Evolutionary conservation across 1,140 invertebrate species (phyloP).

Genomic region (Heliconius hermathena): DNA sequence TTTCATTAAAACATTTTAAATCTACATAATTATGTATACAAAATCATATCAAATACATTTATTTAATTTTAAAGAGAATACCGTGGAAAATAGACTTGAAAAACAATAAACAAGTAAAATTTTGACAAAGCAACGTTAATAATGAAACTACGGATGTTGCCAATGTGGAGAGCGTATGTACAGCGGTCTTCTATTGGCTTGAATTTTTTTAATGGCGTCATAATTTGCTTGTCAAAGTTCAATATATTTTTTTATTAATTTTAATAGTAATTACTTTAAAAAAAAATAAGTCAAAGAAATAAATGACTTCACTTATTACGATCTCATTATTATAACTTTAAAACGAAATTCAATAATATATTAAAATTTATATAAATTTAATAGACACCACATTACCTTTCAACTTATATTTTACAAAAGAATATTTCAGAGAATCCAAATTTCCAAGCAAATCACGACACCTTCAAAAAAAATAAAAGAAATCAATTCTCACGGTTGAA

Average conservation of each 20-base stretch:
- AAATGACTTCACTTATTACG: too few relatives aligned
- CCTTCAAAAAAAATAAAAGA: neutral
- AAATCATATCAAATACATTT: neutral
- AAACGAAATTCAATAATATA: too few relatives aligned
- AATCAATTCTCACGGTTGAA: conserved; percentile 70
- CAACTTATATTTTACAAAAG: too few relatives aligned
- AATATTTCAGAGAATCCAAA: neutral
- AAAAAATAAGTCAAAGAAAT: too few relatives aligned
- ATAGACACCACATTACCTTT: too few relatives aligned
- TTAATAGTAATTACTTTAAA: too few relatives aligned
- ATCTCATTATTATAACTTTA: too few relatives aligned
- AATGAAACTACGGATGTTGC: conserved; percentile 42
- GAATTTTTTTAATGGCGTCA: neutral
- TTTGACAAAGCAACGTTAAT: neutral
- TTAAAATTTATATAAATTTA: too few relatives aligned
- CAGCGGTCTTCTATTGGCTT: conserved; percentile 45
- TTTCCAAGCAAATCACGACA: conserved; percentile 4
- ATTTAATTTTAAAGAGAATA: neutral
- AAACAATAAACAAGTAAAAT: neutral
- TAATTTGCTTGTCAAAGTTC: conserved; percentile 16
- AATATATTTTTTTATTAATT: neutral
- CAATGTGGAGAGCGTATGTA: conserved; percentile 63
- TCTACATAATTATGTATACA: too few relatives aligned
- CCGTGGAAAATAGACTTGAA: neutral
- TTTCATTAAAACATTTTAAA: too few relatives aligned